Percentiles rank a stretch among this genome's conserved stretches.
These are phyloP conservation scores for Leptocoma aspasia DNA, from an alignment of 2,113 vertebrate genomes.

Conservation along the genomic window DNA sequence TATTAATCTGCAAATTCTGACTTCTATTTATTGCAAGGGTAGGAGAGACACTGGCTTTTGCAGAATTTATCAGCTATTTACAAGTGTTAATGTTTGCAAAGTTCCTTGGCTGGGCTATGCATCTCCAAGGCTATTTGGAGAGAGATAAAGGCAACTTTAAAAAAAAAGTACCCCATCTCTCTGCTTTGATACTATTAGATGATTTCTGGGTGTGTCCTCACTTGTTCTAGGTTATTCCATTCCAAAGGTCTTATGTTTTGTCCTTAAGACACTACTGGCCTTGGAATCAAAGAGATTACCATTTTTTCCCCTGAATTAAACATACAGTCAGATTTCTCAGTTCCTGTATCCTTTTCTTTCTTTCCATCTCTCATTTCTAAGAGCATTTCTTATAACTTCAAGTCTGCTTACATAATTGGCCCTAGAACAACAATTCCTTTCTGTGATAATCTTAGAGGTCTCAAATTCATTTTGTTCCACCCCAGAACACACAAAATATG, in stretches of 20 bases:
- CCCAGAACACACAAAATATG: not conserved
- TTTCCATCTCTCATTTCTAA: not conserved
- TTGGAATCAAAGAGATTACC: not conserved
- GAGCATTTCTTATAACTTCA: not conserved
- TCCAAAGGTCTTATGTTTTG: not conserved
- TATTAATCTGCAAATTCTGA: not conserved
- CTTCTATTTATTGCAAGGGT: not conserved
- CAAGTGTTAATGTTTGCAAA: not conserved
- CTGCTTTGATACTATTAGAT: not conserved
- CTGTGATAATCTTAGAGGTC: not conserved
- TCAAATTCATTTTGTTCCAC: not conserved
- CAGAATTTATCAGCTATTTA: slow-evolving; percentile 1
- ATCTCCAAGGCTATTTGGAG: slow-evolving; percentile 7
- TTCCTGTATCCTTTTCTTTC: not conserved
- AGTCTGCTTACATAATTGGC: not conserved
- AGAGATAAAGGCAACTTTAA: not conserved
- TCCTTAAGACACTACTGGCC: not conserved
- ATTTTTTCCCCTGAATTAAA: not conserved
- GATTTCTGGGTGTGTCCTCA: not conserved
- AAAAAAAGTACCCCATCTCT: not conserved
- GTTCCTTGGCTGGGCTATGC: not conserved
- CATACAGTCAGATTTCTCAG: not conserved
- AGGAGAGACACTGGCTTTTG: not conserved
- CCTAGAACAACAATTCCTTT: not conserved
- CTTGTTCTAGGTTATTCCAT: not conserved